phyloP scores from a whole-genome alignment of 1,140 invertebrate genomes.

The Anthonomus grandis region DNA sequence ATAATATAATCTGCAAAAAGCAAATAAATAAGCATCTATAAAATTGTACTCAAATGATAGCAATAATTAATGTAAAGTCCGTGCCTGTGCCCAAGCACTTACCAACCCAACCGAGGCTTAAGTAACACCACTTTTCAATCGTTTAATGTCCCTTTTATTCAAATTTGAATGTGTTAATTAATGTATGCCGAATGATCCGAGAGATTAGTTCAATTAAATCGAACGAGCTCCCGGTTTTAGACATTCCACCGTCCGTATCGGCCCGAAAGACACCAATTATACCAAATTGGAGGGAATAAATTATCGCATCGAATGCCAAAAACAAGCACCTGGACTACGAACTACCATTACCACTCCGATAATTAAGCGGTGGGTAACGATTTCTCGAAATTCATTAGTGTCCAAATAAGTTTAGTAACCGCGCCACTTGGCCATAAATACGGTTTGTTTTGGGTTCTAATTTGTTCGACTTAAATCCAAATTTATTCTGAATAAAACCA shows the following conservation, averaged over 20 bases:
- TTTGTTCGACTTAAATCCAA: no score
- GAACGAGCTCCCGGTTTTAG: conserved; percentile 43
- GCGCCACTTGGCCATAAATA: not conserved
- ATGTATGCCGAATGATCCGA: conserved; percentile 39
- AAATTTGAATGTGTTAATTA: conserved; percentile 45
- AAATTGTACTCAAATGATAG: no score
- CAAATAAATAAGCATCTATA: no score
- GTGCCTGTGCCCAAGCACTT: not conserved
- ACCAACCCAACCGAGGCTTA: not conserved
- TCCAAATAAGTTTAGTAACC: conserved; percentile 8
- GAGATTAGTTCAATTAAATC: conserved; percentile 45
- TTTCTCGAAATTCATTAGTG: conserved; percentile 19
- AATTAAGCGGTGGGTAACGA: conserved; percentile 31
- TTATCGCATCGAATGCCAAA: conserved; percentile 35
- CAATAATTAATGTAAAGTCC: no score
- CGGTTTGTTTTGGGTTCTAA: no score
- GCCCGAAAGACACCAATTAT: conserved; percentile 42
- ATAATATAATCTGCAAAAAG: no score
- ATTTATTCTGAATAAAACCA: no score
- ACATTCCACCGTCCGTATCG: conserved; percentile 35
- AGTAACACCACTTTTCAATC: conserved; percentile 40
- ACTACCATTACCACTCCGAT: conserved; percentile 26
- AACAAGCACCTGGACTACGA: conserved; percentile 39
- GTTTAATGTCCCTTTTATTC: conserved; percentile 43
- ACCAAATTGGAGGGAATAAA: conserved; percentile 43